A percentile compares a stretch with the other conserved stretches of the same genome.
phyloP scores from a whole-genome alignment of 2,113 vertebrate species.

The Corythoichthys intestinalis region DNA sequence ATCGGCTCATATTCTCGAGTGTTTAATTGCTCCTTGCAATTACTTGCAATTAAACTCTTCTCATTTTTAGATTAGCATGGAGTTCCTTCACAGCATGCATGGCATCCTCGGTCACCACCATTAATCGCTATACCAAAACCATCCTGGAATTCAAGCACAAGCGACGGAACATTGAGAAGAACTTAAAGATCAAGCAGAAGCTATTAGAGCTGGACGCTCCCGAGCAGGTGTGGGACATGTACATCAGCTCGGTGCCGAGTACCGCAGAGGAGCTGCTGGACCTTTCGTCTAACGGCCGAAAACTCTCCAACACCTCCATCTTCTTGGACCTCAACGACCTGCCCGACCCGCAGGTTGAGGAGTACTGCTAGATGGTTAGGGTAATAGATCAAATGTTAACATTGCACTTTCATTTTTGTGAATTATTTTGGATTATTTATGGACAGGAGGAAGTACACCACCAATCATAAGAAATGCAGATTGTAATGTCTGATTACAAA shows the following conservation, averaged over 20 bases:
- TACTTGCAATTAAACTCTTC: not conserved
- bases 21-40: not conserved
- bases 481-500: too few species aligned
- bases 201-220: constrained; percentile 73
- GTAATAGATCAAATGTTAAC: not conserved
- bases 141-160: constrained; percentile 87
- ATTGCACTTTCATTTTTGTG: not conserved
- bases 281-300: constrained; percentile 65
- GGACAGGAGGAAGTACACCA: not conserved
- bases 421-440: not conserved
- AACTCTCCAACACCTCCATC: constrained; percentile 73
- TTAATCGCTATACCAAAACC: constrained; percentile 87
- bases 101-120: constrained; percentile 83
- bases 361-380: constrained; percentile 59
- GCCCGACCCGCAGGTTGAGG: constrained; percentile 65
- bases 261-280: constrained; percentile 74
- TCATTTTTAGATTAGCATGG: constrained; percentile 82
- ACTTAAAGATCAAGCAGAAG: constrained; percentile 80
- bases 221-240: constrained; percentile 84
- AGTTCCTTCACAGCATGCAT: constrained; percentile 88
- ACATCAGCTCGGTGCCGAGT: constrained; percentile 80
- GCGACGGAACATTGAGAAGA: constrained; percentile 81
- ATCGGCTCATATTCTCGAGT: not conserved
- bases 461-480: not conserved
- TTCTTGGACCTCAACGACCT: constrained; percentile 71